phyloP scores from a whole-genome alignment of 2,113 vertebrate species.

The Ictidomys tridecemlineatus region DNA sequence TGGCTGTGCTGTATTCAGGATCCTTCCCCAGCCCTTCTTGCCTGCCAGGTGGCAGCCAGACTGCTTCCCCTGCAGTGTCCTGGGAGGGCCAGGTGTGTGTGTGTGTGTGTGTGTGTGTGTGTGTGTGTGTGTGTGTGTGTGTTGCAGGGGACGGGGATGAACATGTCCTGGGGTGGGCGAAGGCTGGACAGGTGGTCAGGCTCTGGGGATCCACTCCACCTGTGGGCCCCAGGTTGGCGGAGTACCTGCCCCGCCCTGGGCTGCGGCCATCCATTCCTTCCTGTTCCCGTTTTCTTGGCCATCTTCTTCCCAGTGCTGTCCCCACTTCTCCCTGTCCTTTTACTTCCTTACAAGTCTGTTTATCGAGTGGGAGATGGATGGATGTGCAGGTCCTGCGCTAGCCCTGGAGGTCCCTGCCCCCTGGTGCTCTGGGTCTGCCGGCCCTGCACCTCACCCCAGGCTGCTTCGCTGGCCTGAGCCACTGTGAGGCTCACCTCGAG shows the following conservation, averaged over 20 bases:
- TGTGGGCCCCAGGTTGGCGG: neutral
- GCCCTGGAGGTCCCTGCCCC: neutral
- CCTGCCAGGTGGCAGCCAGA: neutral
- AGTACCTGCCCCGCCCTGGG: no score
- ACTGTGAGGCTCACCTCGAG: neutral
- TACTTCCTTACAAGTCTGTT: neutral
- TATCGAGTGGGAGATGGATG: neutral
- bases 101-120: no score
- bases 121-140: no score
- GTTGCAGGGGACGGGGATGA: neutral
- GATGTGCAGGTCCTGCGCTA: neutral
- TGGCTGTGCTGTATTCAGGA: neutral
- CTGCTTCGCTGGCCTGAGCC: neutral
- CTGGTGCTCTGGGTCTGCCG: neutral
- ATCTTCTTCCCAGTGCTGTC: neutral
- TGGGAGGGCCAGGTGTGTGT: neutral
- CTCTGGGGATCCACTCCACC: accelerated
- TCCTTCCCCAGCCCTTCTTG: neutral
- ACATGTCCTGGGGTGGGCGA: neutral
- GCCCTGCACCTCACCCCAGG: no score
- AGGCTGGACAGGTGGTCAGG: neutral
- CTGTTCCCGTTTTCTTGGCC: accelerated
- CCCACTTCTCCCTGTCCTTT: neutral
- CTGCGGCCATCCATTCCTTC: neutral
- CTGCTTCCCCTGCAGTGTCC: neutral